Percentiles rank a stretch among this genome's conserved stretches.
These are phyloP conservation scores for Phaetusa simplex DNA, from an alignment of 2,113 vertebrate species.

Conservation along the genomic window DNA sequence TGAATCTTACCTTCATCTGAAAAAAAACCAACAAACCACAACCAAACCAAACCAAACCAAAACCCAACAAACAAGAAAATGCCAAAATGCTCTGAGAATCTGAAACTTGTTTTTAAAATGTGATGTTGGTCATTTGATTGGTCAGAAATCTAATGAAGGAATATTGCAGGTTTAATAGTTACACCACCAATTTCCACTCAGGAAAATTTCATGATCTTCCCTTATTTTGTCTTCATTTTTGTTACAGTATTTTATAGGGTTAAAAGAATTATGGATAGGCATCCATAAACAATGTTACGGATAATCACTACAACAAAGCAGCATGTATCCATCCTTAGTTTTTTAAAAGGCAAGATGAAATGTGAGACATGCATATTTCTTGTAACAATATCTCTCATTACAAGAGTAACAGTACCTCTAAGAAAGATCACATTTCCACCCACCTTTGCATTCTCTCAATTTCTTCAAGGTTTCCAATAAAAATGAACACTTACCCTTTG, in stretches of 20 bases:
- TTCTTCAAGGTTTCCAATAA: slow-evolving; percentile 1
- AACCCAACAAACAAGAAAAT: neutral
- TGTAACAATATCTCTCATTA: neutral
- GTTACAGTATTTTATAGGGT: neutral
- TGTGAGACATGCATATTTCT: neutral
- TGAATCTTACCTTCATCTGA: neutral
- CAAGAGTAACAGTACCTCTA: neutral
- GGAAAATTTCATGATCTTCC: accelerated
- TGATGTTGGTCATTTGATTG: neutral
- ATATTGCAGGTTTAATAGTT: neutral
- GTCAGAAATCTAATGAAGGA: neutral
- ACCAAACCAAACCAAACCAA: neutral
- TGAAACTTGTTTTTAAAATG: neutral
- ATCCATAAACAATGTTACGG: neutral
- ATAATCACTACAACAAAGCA: neutral
- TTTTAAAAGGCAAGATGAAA: neutral
- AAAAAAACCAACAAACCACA: neutral
- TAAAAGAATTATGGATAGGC: neutral
- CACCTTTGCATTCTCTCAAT: neutral
- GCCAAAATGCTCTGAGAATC: neutral
- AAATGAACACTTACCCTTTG: slow-evolving; percentile 64
- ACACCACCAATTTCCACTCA: neutral
- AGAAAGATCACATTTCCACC: neutral
- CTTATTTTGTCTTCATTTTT: neutral
- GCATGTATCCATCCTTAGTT: neutral